Percentiles rank a stretch among this genome's conserved stretches.
Conservation (phyloP, 2,888 invertebrate genomes). For the Glyphotaelius pellucidus region DNA sequence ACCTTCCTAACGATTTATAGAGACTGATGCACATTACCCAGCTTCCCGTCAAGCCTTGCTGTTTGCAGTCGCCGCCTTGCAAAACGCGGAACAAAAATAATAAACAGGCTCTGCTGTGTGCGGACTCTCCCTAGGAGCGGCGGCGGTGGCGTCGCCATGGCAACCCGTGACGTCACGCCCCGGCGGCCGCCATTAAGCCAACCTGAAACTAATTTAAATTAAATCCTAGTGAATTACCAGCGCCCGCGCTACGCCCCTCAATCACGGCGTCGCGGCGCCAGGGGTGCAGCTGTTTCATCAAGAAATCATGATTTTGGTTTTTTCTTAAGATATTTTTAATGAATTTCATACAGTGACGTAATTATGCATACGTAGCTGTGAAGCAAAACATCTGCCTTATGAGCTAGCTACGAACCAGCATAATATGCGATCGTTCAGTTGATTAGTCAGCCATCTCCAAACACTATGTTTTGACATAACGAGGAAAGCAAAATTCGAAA, state of each 20-base stretch:
- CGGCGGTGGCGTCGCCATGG: constrained; percentile 83
- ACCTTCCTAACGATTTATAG: not conserved
- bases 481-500: too few species aligned
- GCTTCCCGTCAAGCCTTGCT: constrained; percentile 22
- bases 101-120: constrained; percentile 8
- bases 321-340: not conserved
- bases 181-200: constrained; percentile 91
- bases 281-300: constrained; percentile 51
- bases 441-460: too few species aligned
- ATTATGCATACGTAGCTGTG: too few species aligned
- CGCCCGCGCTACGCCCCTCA: constrained; percentile 63
- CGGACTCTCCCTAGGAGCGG: constrained; percentile 31
- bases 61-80: not conserved
- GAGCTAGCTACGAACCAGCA: too few species aligned
- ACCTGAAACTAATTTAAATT: constrained; percentile 90
- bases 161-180: constrained; percentile 89
- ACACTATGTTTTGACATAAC: too few species aligned
- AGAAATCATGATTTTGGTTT: not conserved
- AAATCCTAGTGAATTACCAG: constrained; percentile 86
- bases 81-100: constrained; percentile 41
- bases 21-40: not conserved
- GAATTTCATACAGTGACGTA: too few species aligned
- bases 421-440: too few species aligned
- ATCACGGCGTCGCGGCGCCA: constrained; percentile 59
- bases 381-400: too few species aligned